Evolutionary conservation across 2,888 invertebrate genomes (phyloP).

Genomic region (Stenchaetothrips biformis): DNA sequence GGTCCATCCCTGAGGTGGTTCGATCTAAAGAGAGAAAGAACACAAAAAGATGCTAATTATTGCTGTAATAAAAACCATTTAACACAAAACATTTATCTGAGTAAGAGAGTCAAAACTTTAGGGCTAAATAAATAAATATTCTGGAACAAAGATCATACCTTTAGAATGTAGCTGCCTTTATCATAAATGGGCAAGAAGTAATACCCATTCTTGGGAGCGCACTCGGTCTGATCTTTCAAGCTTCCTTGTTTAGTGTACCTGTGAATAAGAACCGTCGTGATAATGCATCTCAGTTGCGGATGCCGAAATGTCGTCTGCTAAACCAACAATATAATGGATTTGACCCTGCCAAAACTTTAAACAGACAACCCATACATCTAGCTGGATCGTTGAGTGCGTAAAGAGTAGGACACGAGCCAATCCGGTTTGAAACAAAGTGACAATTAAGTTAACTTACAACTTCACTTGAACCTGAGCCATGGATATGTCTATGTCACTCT

Average conservation of each 20-base stretch:
- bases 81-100: neutral
- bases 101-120: constrained; percentile 27
- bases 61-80: neutral
- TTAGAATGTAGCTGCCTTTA: constrained; percentile 73
- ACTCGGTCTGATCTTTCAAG: constrained; percentile 90
- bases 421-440: neutral
- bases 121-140: neutral
- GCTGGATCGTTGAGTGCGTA: neutral
- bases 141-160: constrained; percentile 46
- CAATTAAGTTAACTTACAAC: constrained; percentile 60
- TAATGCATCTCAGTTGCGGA: neutral
- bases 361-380: neutral
- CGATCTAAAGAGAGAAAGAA: constrained; percentile 54
- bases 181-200: constrained; percentile 94
- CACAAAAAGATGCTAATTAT: constrained; percentile 20
- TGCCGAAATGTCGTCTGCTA: neutral
- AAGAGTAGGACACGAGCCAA: neutral
- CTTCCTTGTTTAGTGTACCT: constrained; percentile 89
- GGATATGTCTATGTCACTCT: constrained; percentile 77
- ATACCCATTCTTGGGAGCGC: constrained; percentile 96
- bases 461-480: constrained; percentile 83
- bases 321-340: neutral
- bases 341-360: neutral
- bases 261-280: constrained; percentile 41
- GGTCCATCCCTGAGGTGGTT: constrained; percentile 84